These are phyloP conservation scores for Epizoanthus rinbou DNA, from an alignment of 92 coral and sea anemone genomes.

Conservation along the genomic window DNA sequence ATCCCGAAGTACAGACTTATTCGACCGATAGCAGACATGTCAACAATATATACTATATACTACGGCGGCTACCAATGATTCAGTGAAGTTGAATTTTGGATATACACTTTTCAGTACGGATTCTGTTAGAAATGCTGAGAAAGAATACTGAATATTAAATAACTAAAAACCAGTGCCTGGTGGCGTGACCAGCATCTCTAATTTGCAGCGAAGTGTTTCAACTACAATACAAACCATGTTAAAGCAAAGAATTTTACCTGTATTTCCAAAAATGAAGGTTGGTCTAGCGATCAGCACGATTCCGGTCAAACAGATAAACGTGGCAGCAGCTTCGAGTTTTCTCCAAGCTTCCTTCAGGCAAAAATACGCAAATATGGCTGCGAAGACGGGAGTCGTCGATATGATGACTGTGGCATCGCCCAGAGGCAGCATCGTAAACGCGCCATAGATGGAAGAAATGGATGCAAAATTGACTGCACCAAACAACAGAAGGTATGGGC, in stretches of 20 bases:
- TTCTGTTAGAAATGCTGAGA: too few relatives aligned
- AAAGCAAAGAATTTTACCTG: constrained; percentile 49
- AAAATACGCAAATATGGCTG: constrained; percentile 76
- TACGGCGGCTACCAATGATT: too few relatives aligned
- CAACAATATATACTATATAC: too few relatives aligned
- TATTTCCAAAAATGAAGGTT: constrained; percentile 70
- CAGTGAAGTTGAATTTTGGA: too few relatives aligned
- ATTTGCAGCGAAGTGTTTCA: too few relatives aligned
- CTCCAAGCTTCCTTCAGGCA: constrained; percentile 81
- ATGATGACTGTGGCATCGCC: constrained; percentile 87
- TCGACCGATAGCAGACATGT: too few relatives aligned
- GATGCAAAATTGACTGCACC: constrained; percentile 78
- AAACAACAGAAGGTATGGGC: constrained; percentile 68
- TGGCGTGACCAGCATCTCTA: too few relatives aligned
- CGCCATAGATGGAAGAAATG: constrained; percentile 79
- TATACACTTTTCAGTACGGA: too few relatives aligned
- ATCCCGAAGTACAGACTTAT: too few relatives aligned
- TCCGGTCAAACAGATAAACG: constrained; percentile 69
- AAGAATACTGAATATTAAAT: too few relatives aligned
- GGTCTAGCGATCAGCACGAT: constrained; percentile 76
- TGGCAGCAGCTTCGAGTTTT: constrained; percentile 71
- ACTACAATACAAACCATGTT: too few relatives aligned
- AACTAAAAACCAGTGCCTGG: too few relatives aligned
- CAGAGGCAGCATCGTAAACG: constrained; percentile 76
- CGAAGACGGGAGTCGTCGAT: constrained; percentile 82